Conservation (phyloP, 2,888 invertebrate genomes). For the Agapostemon virescens region DNA sequence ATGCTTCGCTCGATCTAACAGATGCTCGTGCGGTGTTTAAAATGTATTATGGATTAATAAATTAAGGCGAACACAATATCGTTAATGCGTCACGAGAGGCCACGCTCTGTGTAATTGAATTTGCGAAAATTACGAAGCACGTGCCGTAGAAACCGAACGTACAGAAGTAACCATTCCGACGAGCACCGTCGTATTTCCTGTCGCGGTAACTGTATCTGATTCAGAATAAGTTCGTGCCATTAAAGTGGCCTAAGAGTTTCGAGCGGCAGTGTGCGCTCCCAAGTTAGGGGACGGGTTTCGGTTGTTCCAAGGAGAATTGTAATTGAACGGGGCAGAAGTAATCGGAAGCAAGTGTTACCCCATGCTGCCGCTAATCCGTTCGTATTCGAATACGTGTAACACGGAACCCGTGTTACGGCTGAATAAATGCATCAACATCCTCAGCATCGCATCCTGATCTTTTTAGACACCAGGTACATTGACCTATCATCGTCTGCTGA, state of each 20-base stretch:
- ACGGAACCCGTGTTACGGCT: neutral
- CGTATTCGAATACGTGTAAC: constrained; percentile 38
- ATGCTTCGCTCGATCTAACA: neutral
- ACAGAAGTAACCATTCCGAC: neutral
- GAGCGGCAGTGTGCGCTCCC: neutral
- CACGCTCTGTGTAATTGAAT: neutral
- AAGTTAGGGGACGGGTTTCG: constrained; percentile 4
- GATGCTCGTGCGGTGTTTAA: too few relatives aligned
- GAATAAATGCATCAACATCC: constrained; percentile 32
- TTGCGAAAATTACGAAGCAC: constrained; percentile 1
- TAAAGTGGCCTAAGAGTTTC: constrained; percentile 30
- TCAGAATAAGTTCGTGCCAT: constrained; percentile 17
- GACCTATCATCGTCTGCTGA: neutral
- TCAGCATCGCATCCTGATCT: constrained; percentile 25
- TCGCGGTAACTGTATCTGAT: constrained; percentile 24
- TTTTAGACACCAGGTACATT: neutral
- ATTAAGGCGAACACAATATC: neutral
- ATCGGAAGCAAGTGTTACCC: constrained; percentile 43
- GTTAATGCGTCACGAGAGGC: neutral
- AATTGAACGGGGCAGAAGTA: constrained; percentile 44
- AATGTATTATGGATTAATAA: neutral
- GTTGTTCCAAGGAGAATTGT: constrained; percentile 17
- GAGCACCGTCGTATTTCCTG: neutral
- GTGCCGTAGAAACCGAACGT: constrained; percentile 15
- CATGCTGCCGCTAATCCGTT: constrained; percentile 38